Evolutionary conservation across 2,888 invertebrate species (phyloP).

Genomic region (Synergus itoensis): DNA sequence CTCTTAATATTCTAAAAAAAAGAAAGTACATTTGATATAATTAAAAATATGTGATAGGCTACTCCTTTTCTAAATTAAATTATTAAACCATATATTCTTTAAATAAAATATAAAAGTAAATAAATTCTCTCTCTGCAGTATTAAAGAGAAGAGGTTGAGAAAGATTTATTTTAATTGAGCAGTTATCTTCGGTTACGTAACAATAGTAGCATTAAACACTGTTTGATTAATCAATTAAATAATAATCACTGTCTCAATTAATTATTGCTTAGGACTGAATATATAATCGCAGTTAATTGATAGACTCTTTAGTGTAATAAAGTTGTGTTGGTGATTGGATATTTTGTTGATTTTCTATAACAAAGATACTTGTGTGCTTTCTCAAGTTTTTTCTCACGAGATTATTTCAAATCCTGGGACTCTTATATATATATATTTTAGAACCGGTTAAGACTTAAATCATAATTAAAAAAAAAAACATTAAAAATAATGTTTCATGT

Average conservation of each 20-base stretch:
- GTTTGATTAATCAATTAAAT: constrained; percentile 24
- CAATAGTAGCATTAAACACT: constrained; percentile 33
- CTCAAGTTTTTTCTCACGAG: constrained; percentile 10
- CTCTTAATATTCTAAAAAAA: too few relatives aligned
- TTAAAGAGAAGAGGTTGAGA: constrained; percentile 10
- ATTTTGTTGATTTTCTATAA: constrained; percentile 11
- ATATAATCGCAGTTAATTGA: constrained; percentile 22
- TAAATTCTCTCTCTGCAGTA: not conserved
- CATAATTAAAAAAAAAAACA: not conserved
- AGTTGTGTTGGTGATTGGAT: not conserved
- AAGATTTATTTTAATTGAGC: constrained; percentile 32
- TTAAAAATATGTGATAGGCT: too few relatives aligned
- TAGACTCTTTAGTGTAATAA: constrained; percentile 1
- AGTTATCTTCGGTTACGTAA: constrained; percentile 15
- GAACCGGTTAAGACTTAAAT: not conserved
- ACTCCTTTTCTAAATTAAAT: too few relatives aligned
- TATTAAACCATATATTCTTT: too few relatives aligned
- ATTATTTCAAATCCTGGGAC: constrained; percentile 10
- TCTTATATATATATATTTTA: not conserved
- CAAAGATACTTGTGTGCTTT: not conserved
- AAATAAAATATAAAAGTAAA: not conserved
- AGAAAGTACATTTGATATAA: too few relatives aligned
- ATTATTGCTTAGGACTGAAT: constrained; percentile 6
- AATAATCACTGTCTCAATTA: constrained; percentile 27
- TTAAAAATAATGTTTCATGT: not conserved